Evolutionary conservation across 2,113 vertebrate genomes (phyloP), one percentile per base, ranked within the genome.

Genomic region (Strigops habroptila): DNA sequence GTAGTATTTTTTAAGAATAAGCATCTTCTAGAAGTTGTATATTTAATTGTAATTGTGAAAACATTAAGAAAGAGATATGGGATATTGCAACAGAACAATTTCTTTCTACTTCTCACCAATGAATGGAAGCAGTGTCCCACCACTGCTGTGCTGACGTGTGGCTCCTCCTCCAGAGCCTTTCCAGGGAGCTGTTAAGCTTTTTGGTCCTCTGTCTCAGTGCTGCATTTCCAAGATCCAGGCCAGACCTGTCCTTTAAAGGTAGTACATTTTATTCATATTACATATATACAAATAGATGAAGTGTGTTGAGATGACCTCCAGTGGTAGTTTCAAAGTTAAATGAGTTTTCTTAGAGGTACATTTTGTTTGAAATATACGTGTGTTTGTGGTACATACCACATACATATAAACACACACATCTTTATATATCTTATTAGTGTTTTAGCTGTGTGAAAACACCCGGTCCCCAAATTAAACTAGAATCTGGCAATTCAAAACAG

Each of bases 401-500:
- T 49, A 65, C 28, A 35, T 44, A 43, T 14, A 75, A 75, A 75
- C 12, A 27, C 9, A 49, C 17, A 15, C 3, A 6, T 23, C 2
- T 49, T 21, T 59, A 3, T 15, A 17, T 31, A 35, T 7, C 7
- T 27, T 27, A 10, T 71, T 55, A 64, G 23, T 7, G 9, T 18
- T 64, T 73, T 68, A 85, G 24, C 43, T 74, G 5, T 60, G 19
- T 35, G 52, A 76, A 87, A 86, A 43, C 7, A 43, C 5, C 10
- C 16, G 74, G 35, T 24, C 8, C 68, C 33, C 64, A 91, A 89
- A 90, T 3, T 95, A 91, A 31, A 51, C 33, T 91, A 83, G 67
- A 95, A 91, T 92, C 92, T 94, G 73, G 37, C 60, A 94, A 87
- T 89, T 97, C 60, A 91, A 96, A 97, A 82, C 63, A 86, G 80